These are phyloP conservation scores for Dipodomys ordii DNA, from an alignment of 2,113 vertebrate species.

Conservation along the genomic window DNA sequence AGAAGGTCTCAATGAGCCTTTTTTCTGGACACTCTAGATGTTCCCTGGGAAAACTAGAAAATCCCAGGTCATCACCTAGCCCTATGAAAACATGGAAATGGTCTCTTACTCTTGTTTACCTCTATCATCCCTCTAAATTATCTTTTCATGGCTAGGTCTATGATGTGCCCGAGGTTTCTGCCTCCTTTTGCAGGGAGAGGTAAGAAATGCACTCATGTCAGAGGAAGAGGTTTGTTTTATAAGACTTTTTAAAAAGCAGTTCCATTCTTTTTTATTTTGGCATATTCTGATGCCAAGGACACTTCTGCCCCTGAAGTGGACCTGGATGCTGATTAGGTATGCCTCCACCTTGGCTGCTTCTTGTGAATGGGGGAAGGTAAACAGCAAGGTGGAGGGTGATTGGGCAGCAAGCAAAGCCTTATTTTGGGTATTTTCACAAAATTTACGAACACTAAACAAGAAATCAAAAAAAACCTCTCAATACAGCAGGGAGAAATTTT, in stretches of 20 bases:
- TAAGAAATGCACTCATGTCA: background rate
- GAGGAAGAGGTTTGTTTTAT: background rate
- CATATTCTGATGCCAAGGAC: background rate
- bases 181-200: background rate
- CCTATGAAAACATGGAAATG: background rate
- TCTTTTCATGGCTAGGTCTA: background rate
- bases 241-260: background rate
- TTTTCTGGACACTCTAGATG: background rate
- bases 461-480: background rate
- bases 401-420: background rate
- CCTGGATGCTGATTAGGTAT: background rate
- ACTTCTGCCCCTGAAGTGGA: background rate
- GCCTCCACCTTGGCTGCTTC: background rate
- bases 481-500: background rate
- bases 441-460: too few relatives aligned
- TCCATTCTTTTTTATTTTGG: background rate
- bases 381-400: background rate
- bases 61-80: background rate
- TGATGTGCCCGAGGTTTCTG: background rate
- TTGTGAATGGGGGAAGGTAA: background rate
- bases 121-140: background rate
- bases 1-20: background rate
- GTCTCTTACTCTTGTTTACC: background rate
- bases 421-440: background rate
- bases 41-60: background rate